Conservation (phyloP, 2,797 vertebrate species). For the Eospalax fontanierii region DNA sequence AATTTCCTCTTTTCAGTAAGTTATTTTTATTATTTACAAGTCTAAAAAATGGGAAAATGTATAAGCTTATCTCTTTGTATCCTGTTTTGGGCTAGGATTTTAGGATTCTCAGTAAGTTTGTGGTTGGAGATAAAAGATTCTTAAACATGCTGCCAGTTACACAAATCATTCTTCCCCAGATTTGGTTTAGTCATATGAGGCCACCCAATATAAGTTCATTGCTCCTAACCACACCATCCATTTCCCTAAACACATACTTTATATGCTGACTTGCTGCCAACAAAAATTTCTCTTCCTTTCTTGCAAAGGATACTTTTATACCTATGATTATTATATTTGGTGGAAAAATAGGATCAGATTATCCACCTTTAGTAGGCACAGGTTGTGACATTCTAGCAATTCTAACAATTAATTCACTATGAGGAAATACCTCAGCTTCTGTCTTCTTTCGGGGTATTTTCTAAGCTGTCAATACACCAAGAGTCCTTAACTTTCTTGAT, state of each 20-base stretch:
- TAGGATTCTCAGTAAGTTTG: conserved; percentile 74
- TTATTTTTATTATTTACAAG: conserved; percentile 47
- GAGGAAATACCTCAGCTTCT: conserved; percentile 41
- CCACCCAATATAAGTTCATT: conserved; percentile 74
- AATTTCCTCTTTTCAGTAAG: conserved; percentile 18
- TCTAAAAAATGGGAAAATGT: conserved; percentile 1
- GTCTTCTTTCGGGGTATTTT: conserved; percentile 59
- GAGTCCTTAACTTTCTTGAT: neutral
- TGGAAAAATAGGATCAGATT: conserved; percentile 74
- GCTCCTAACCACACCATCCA: conserved; percentile 60
- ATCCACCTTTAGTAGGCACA: conserved; percentile 45
- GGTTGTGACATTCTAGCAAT: conserved; percentile 26
- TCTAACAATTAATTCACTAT: conserved; percentile 53
- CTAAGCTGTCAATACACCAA: conserved; percentile 12
- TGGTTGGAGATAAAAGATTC: conserved; percentile 77
- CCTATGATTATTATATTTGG: conserved; percentile 65
- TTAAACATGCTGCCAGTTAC: conserved; percentile 70
- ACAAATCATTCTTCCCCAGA: conserved; percentile 73
- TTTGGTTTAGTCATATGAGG: conserved; percentile 71
- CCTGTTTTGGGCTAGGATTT: conserved; percentile 63
- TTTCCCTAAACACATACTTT: conserved; percentile 76
- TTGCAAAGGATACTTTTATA: conserved; percentile 63
- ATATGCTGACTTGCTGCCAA: conserved; percentile 64
- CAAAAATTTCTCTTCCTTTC: conserved; percentile 65
- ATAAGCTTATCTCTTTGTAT: conserved; percentile 47